Conservation (phyloP, 2,888 invertebrate genomes). For the Pristionchus entomophagus region DNA sequence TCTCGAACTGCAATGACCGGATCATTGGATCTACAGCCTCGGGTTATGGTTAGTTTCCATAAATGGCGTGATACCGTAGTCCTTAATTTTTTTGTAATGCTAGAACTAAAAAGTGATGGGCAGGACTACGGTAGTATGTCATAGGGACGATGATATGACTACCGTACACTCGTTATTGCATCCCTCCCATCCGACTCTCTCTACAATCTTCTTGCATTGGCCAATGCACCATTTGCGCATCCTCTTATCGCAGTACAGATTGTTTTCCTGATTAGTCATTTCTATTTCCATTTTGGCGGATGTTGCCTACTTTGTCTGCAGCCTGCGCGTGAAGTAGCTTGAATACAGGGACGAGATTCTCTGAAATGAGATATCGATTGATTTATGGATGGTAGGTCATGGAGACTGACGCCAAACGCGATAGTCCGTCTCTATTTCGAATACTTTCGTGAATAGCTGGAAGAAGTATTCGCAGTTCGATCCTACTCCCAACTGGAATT, state of each 20-base stretch:
- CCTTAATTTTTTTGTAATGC: too few species aligned
- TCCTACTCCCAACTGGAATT: not conserved
- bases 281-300: not conserved
- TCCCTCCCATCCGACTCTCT: constrained; percentile 24
- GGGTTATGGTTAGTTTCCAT: too few species aligned
- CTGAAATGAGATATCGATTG: not conserved
- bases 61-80: too few species aligned
- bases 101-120: too few species aligned
- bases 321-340: constrained; percentile 16
- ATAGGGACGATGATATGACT: too few species aligned
- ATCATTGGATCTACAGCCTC: too few species aligned
- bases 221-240: not conserved
- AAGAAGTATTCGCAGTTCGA: not conserved
- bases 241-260: not conserved
- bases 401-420: not conserved
- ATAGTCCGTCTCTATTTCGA: constrained; percentile 20
- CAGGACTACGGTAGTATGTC: too few species aligned
- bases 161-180: not conserved
- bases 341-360: not conserved
- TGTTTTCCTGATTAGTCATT: not conserved
- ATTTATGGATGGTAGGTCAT: not conserved
- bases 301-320: not conserved
- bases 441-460: not conserved
- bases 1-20: not conserved
- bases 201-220: not conserved